Base-by-base conservation (phyloP, 2,797 vertebrate species). In the Fundulus diaphanus region DNA sequence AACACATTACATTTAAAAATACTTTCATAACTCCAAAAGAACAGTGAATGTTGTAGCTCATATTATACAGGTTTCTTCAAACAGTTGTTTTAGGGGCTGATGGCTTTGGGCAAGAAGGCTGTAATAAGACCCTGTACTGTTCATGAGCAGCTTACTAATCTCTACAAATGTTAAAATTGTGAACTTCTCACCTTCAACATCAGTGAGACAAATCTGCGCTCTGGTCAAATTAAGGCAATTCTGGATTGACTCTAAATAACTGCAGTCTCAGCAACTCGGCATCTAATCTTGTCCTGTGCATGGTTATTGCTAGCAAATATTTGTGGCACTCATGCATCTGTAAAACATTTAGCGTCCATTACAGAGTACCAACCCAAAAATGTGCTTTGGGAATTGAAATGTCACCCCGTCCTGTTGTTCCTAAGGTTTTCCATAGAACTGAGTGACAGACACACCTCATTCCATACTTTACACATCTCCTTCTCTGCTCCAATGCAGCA, bases 391-490 rank as follows among this genome's bases (percentile, higher is more conserved):
- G 42, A 44, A 44, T 44, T 44, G 42, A 31, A 57, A 31, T 57
- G 15, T 61, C 33, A 22, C 20, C 5, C 20, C 16, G 7, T 22
- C 20, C 20, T 35, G 57, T 3, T 22, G 57, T 20, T 35, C 31
- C 57, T 22, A 35, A 35, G 11, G 57, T 61, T 35, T 31, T 15
- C 24, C 0, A 18, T 1, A 40, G n/a, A 33, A 20, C 20, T 49
- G 31, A 67, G 69, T 31, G 73, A n/a, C 57, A 66, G 29, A 78
- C 94, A 81, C 33, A 96, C 95, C 94, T 95, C 94, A 29, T 68
- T 87, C 95, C 95, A 96, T 66, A 90, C 90, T 1, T 91, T 79
- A 51, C 93, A 94, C 0, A 72, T 75, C 40, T 83, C 82, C 7
- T 7, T 74, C 11, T 75, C 83, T 0, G 86, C 78, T 4, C 59